Base-by-base conservation (phyloP, 2,113 vertebrate species). In the Neotragus pygmaeus region DNA sequence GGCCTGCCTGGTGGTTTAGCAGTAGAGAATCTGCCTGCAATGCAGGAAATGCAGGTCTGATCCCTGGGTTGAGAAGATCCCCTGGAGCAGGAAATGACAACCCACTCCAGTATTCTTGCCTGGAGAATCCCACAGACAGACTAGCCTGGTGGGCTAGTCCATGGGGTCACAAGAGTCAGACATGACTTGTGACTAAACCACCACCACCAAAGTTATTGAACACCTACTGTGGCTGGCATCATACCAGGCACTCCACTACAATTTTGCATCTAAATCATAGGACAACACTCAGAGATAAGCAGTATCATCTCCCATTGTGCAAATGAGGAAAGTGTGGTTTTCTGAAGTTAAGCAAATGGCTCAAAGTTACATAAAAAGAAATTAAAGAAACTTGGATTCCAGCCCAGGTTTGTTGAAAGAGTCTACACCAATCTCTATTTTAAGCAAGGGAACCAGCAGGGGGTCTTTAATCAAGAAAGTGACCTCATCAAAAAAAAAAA, bases 361-460 rank as follows among this genome's bases (percentile, higher is more conserved):
- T 62, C 77, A 60, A 94, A 83, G 28, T 95, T 53, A 87, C 66
- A 64, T 82, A 88, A 58, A 80, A 97, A 84, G n/a, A 94, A 97
- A 92, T 13, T 30, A 49, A 91, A 97, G 80, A 80, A 73, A 49
- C 51, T 86, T 95, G 89, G 87, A 87, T 86, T 84, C 12, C 45
- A 95, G 75, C 70, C 90, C 86, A 91, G 80, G 43, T 85, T 60
- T 95, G 53, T 94, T 66, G 58, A 27, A 49, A n/a, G n/a, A 75
- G 77, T 19, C 51, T 28, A 45, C 23, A 70, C 62, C 82, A 92
- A 82, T 75, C 88, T 97, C 95, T 97, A 88, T 92, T 94, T 96
- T 96, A 97, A 97, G 81, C 77, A 33, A 92, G 53, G 33, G 43
- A 95, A 92, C 43, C 87, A 96, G 75, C 85, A 90, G 39, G 62